A percentile compares a stretch with the other conserved stretches of the same genome.
phyloP scores from a whole-genome alignment of 2,797 vertebrate genomes.

The Nannoperca obscura region DNA sequence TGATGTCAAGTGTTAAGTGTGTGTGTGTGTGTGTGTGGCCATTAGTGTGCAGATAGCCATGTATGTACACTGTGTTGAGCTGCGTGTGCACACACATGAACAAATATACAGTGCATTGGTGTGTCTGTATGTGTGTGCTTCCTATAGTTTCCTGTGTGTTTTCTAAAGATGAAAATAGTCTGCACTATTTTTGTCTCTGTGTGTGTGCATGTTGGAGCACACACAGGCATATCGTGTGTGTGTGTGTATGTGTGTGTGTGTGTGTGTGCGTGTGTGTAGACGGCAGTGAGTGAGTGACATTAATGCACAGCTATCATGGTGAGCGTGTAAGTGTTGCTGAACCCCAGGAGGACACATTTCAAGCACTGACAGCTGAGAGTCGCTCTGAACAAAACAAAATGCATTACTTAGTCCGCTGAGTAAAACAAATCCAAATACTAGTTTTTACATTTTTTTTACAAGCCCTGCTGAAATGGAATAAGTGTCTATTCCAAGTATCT shows the following conservation, averaged over 20 bases:
- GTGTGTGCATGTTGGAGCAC: slow-evolving; percentile 28
- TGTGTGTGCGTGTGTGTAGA: slow-evolving; percentile 37
- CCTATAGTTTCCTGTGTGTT: slow-evolving; percentile 32
- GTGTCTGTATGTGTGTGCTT: slow-evolving; percentile 12
- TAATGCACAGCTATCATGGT: slow-evolving; percentile 78
- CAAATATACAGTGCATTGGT: not conserved
- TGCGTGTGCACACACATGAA: not conserved
- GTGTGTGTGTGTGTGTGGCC: slow-evolving; percentile 11
- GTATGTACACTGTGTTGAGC: not conserved
- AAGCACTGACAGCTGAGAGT: slow-evolving; percentile 63
- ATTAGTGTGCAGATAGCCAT: not conserved
- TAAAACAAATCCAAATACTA: slow-evolving; percentile 36
- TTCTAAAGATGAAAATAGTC: slow-evolving; percentile 38
- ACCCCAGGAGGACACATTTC: slow-evolving; percentile 60
- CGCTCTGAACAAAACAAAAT: slow-evolving; percentile 50
- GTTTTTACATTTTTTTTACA: slow-evolving; percentile 13
- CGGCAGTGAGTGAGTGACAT: slow-evolving; percentile 62
- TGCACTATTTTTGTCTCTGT: slow-evolving; percentile 40
- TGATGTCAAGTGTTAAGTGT: slow-evolving; percentile 30
- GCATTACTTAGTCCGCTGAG: slow-evolving; percentile 33
- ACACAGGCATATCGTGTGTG: slow-evolving; percentile 12
- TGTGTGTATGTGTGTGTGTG: slow-evolving; percentile 42
- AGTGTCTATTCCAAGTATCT: slow-evolving; percentile 3
- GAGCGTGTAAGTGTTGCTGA: slow-evolving; percentile 69
- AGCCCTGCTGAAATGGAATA: not conserved